Base-by-base conservation (phyloP, 2,888 invertebrate species). In the Cactoblastis cactorum region DNA sequence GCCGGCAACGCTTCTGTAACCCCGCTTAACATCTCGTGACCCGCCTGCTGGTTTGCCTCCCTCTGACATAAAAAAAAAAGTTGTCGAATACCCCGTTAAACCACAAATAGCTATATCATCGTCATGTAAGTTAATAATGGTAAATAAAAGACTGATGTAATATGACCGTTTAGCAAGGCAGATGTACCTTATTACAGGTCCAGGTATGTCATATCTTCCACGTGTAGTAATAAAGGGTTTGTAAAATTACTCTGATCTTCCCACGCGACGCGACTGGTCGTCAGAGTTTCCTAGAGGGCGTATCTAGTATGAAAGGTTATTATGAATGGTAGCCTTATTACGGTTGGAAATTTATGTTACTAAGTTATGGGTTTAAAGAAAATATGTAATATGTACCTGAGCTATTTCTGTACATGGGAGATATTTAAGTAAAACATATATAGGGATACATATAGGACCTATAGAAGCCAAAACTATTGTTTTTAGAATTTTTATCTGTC, bases 211-310 rank as follows among this genome's bases (percentile, higher is more conserved):
- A 47, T 37, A 47, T 35, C 24, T 24, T 48, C 5, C 4, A 3
- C 12, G 37, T 11, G 5, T 28, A 15, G 28, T 48, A 48, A 48
- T 48, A 48, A 46, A 48, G 47, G 47, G 15, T 2, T 28, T 48
- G 47, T 37, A 11, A 48, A 48, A 48, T 48, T 48, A 48, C 47
- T 48, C 22, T 14, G 5, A 48, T 12, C 47, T 38, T 48, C 47
- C 47, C 47, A 48, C 37, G 47, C 47, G 28, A 17, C 24, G 47
- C 47, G 37, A 37, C 24, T 37, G 24, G 47, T 48, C 37, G 34
- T 37, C 24, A 4, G 8, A 9, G 24, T 35, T 47, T 47, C 46
- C 46, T 47, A 24, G 47, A 37, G 17, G 37, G 47, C 37, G 47
- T 37, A 24, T 48, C 17, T 18, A 19, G n/a, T 32, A 19, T 28